Evolutionary conservation across 2,113 vertebrate species (phyloP).

Genomic region (Tinamus guttatus): DNA sequence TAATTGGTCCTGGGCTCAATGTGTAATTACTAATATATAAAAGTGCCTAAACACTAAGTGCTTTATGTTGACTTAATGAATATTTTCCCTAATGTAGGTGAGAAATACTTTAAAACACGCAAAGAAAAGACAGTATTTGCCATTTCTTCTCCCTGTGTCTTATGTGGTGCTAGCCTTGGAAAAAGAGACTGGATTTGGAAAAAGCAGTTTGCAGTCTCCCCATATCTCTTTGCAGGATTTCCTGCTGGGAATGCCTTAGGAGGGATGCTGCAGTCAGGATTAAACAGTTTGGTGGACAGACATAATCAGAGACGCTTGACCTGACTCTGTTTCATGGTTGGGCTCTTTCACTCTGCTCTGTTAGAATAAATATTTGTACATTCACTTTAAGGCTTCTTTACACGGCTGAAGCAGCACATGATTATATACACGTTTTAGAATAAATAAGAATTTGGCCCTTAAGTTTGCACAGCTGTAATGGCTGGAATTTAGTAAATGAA

Average conservation of each 20-base stretch:
- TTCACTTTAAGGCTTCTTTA: slow-evolving; percentile 40
- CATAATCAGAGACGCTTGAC: background rate
- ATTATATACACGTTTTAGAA: slow-evolving; percentile 39
- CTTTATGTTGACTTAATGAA: slow-evolving; percentile 4
- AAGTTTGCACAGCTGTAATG: slow-evolving; percentile 66
- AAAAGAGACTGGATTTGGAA: background rate
- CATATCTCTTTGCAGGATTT: background rate
- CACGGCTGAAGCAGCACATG: background rate
- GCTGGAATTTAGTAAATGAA: slow-evolving; percentile 46
- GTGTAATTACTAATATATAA: slow-evolving; percentile 14
- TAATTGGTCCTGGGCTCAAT: slow-evolving; percentile 37
- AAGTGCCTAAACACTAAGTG: slow-evolving; percentile 20
- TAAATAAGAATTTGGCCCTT: slow-evolving; percentile 39
- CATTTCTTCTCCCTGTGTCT: background rate
- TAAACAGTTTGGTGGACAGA: background rate
- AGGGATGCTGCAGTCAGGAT: background rate
- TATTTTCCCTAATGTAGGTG: background rate
- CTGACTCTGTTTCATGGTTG: background rate
- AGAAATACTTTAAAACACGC: background rate
- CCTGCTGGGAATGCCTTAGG: slow-evolving; percentile 16
- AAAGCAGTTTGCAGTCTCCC: background rate
- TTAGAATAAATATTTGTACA: slow-evolving; percentile 59
- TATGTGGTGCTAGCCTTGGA: background rate
- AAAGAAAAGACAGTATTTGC: background rate
- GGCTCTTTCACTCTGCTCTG: background rate